phyloP scores from a whole-genome alignment of 2,113 vertebrate genomes.

The Paratilapia polleni region DNA sequence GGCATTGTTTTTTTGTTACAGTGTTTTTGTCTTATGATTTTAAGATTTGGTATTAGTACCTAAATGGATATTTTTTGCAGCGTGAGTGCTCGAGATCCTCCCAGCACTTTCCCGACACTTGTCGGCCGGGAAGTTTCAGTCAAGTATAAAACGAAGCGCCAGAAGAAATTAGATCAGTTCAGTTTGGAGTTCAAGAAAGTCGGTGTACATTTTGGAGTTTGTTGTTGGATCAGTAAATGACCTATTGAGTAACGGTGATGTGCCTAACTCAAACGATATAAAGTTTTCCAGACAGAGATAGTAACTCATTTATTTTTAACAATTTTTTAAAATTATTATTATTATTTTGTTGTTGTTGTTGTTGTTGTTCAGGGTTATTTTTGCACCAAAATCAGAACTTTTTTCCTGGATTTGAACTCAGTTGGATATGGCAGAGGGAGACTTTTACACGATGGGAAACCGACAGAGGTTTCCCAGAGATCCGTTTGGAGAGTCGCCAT shows the following conservation, averaged over 20 bases:
- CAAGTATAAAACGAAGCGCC: conserved; percentile 69
- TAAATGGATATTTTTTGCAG: conserved; percentile 37
- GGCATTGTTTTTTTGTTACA: rapidly evolving
- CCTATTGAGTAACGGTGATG: conserved; percentile 48
- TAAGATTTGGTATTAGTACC: not conserved
- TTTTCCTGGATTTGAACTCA: not conserved
- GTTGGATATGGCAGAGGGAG: conserved; percentile 91
- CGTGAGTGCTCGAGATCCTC: conserved; percentile 30
- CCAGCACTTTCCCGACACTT: conserved; percentile 67
- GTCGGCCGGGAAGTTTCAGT: not conserved
- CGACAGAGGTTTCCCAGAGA: conserved; percentile 87
- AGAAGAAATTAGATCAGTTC: not conserved
- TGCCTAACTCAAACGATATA: conserved; percentile 8
- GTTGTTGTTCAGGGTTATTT: not conserved
- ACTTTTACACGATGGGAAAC: conserved; percentile 82
- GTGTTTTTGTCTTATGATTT: not conserved
- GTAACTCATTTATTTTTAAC: rapidly evolving
- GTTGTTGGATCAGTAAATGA: not conserved
- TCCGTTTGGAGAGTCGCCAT: conserved; percentile 88
- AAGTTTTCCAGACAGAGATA: not conserved
- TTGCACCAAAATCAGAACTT: not conserved
- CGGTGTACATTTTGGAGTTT: not conserved
- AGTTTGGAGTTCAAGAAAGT: not conserved
- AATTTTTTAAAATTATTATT: too few species aligned
- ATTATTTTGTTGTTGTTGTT: too few species aligned